phyloP scores from a whole-genome alignment of 1,140 invertebrate genomes.

The Megalonaias nervosa region DNA sequence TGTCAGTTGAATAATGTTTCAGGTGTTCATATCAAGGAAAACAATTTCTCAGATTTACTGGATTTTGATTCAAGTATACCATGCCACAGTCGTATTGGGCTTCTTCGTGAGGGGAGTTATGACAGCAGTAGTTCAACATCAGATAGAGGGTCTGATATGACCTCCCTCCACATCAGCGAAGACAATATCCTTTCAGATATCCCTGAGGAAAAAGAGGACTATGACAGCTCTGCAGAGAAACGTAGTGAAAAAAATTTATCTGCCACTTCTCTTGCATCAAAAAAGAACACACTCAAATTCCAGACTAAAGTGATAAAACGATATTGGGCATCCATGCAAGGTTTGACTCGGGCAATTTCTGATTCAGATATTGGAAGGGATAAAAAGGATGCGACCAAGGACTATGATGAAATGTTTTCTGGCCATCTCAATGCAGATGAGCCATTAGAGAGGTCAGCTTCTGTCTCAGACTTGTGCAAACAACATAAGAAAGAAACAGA shows the following conservation, averaged over 20 bases:
- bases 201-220: constrained; percentile 60
- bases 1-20: too few species aligned
- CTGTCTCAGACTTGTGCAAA: constrained; percentile 49
- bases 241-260: constrained; percentile 24
- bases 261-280: constrained; percentile 10
- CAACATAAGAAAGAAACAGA: constrained; percentile 24
- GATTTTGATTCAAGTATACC: too few species aligned
- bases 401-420: constrained; percentile 44
- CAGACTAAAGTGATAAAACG: constrained; percentile 22
- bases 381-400: constrained; percentile 12
- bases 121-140: constrained; percentile 30
- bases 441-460: constrained; percentile 51
- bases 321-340: constrained; percentile 39
- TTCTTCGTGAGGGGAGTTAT: constrained; percentile 11
- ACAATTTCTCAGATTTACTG: too few species aligned
- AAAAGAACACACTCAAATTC: constrained; percentile 1
- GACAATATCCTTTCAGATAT: constrained; percentile 61
- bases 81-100: neutral
- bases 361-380: constrained; percentile 23
- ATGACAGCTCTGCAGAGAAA: constrained; percentile 30
- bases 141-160: constrained; percentile 31
- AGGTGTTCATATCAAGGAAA: too few species aligned
- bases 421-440: constrained; percentile 43
- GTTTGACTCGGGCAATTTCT: constrained; percentile 26
- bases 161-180: constrained; percentile 49